Evolutionary conservation across 1,140 invertebrate genomes (phyloP).

Genomic region (Episyrphus balteatus): DNA sequence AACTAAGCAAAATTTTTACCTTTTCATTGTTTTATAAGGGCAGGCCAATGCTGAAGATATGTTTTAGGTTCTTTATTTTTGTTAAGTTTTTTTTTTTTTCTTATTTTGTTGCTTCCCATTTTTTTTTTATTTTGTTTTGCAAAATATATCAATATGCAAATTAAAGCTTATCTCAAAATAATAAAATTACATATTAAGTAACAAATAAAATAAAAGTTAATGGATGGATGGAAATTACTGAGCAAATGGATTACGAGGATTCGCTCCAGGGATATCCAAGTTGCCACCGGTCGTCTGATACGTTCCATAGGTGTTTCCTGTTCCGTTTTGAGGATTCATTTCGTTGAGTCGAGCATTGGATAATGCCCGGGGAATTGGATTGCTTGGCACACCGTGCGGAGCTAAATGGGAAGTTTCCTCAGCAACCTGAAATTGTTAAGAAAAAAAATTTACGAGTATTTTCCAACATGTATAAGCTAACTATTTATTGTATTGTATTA

Average conservation of each 20-base stretch:
- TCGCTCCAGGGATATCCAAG: conserved; percentile 49
- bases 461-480: no score
- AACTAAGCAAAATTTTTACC: no score
- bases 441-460: no score
- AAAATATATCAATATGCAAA: not conserved
- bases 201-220: not conserved
- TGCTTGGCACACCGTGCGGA: conserved; percentile 92
- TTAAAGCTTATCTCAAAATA: not conserved
- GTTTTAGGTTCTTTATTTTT: conserved; percentile 28
- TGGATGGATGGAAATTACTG: conserved; percentile 14
- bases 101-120: conserved; percentile 8
- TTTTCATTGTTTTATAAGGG: no score
- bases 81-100: conserved; percentile 15
- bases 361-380: conserved; percentile 77
- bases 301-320: conserved; percentile 55
- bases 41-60: conserved; percentile 35
- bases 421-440: conserved; percentile 48
- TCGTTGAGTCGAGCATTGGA: conserved; percentile 73
- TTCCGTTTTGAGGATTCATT: conserved; percentile 38
- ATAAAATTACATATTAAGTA: not conserved
- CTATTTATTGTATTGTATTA: no score
- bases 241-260: conserved; percentile 28
- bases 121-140: conserved; percentile 1
- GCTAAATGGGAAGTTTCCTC: conserved; percentile 81
- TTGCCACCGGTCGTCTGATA: conserved; percentile 55